These are phyloP conservation scores for Simalia tracyae DNA, from an alignment of 2,797 vertebrate genomes.

Conservation along the genomic window DNA sequence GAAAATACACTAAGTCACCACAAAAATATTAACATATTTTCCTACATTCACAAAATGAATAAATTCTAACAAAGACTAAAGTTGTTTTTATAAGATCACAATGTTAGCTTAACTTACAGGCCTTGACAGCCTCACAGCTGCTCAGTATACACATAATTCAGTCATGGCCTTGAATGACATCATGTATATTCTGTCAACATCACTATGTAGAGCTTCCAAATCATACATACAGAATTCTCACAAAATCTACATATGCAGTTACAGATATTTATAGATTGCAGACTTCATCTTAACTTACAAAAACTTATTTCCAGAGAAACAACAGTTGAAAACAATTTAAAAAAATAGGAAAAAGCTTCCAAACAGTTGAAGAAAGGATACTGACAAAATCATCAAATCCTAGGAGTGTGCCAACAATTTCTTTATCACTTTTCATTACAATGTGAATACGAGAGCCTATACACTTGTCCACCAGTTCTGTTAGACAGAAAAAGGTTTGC, in stretches of 20 bases:
- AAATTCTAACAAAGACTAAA: not conserved
- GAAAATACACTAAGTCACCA: constrained; percentile 27
- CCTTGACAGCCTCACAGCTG: not conserved
- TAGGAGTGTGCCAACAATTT: constrained; percentile 86
- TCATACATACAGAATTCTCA: not conserved
- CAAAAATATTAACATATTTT: not conserved
- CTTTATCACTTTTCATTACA: constrained; percentile 95
- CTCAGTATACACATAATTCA: not conserved
- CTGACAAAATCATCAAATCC: constrained; percentile 97
- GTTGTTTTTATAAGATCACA: not conserved
- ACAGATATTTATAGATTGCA: not conserved
- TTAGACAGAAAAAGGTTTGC: fast-evolving
- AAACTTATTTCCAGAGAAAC: not conserved
- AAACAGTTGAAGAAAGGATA: constrained; percentile 81
- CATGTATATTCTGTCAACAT: not conserved
- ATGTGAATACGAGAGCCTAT: constrained; percentile 89
- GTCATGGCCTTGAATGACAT: not conserved
- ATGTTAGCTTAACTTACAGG: not conserved
- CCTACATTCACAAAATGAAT: not conserved
- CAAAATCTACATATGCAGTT: not conserved
- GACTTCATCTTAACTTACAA: not conserved
- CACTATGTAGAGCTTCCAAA: not conserved
- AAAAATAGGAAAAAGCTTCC: fast-evolving
- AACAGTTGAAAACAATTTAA: not conserved
- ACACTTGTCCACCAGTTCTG: constrained; percentile 92